A percentile compares a stretch with the other conserved stretches of the same genome.
These are phyloP conservation scores for Tonatia bakeri DNA, from an alignment of 2,113 vertebrate genomes.

Conservation along the genomic window DNA sequence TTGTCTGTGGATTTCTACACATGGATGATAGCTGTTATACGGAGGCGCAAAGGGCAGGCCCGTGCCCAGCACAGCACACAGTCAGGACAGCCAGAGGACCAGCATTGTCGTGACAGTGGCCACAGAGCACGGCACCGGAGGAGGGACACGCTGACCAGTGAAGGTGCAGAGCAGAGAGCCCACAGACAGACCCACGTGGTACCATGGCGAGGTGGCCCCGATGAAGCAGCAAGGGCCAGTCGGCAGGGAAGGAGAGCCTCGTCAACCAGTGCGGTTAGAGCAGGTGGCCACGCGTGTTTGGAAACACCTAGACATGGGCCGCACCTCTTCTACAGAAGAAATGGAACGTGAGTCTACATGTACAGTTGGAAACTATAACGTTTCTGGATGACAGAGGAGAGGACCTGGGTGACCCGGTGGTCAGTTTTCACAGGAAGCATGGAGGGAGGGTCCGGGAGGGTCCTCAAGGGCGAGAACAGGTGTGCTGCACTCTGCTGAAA, in stretches of 20 bases:
- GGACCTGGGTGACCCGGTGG: too few species aligned
- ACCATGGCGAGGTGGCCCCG: accelerated
- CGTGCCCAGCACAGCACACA: neutral
- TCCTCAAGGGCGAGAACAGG: too few species aligned
- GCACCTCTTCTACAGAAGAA: neutral
- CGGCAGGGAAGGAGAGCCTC: neutral
- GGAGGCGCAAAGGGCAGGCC: neutral
- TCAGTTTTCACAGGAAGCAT: neutral
- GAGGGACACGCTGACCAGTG: neutral
- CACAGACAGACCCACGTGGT: neutral
- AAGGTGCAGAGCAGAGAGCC: neutral
- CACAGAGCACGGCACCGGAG: too few species aligned
- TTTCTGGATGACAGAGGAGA: neutral
- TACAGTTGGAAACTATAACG: neutral
- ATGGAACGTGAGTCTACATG: too few species aligned
- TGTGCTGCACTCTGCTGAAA: too few species aligned
- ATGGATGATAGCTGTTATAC: neutral
- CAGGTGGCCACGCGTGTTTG: neutral
- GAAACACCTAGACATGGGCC: neutral
- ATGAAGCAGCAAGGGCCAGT: neutral
- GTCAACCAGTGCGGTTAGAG: neutral
- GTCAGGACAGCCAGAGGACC: neutral
- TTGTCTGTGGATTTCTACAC: neutral
- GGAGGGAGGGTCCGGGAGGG: too few species aligned
- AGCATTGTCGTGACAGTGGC: too few species aligned